A percentile compares a stretch with the other conserved stretches of the same genome.
Evolutionary conservation across 2,888 invertebrate species (phyloP).

Genomic region (Dermolepida albohirtum): DNA sequence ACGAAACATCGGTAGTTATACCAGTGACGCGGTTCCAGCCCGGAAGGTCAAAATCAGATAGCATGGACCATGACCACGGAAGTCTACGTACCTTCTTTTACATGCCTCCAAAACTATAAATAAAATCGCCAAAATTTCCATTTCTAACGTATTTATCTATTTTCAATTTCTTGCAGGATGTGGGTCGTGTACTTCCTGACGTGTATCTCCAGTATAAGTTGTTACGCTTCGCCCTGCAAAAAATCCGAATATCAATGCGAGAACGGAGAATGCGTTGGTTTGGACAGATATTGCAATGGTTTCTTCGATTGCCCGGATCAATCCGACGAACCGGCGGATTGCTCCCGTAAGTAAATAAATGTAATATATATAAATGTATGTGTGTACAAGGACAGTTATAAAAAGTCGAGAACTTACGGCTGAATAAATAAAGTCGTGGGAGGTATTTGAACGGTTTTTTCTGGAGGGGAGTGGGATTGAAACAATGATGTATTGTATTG

Average conservation of each 20-base stretch:
- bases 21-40: no score
- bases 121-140: no score
- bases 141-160: no score
- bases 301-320: slow-evolving; percentile 82
- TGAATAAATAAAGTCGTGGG: slow-evolving; percentile 7
- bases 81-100: no score
- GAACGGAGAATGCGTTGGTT: slow-evolving; percentile 73
- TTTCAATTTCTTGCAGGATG: slow-evolving; percentile 29
- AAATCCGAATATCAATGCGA: slow-evolving; percentile 67
- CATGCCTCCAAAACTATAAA: no score
- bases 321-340: slow-evolving; percentile 80
- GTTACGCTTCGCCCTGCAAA: slow-evolving; percentile 52
- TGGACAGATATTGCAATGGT: slow-evolving; percentile 83
- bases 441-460: background rate
- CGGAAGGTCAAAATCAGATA: no score
- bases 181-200: slow-evolving; percentile 4
- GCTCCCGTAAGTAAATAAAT: slow-evolving; percentile 76
- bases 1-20: no score
- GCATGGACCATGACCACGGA: no score
- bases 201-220: slow-evolving; percentile 2
- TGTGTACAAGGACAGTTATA: background rate
- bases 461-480: no score
- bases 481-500: no score
- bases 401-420: background rate
- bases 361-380: slow-evolving; percentile 10